Conservation (phyloP, 2,797 vertebrate species). For the Peromyscus aztecus region DNA sequence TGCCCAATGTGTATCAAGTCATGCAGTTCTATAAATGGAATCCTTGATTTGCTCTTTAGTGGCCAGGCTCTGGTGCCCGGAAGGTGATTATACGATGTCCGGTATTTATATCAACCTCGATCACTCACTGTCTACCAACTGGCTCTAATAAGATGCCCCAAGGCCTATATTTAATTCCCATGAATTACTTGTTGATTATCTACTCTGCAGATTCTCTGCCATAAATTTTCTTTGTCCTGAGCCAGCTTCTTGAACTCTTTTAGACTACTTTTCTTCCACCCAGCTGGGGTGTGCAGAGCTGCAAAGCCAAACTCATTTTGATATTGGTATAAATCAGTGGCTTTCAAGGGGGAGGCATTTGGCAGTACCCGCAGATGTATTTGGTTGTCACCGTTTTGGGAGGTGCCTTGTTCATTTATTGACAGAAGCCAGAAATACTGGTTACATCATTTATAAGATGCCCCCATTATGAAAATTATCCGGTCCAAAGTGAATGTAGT, state of each 20-base stretch:
- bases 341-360: constrained; percentile 45
- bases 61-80: constrained; percentile 62
- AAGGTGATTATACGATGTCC: constrained; percentile 71
- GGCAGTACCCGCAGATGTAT: background rate
- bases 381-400: background rate
- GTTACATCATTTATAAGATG: background rate
- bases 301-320: constrained; percentile 53
- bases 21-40: constrained; percentile 75
- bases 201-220: constrained; percentile 52
- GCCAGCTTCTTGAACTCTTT: background rate
- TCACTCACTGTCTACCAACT: constrained; percentile 68
- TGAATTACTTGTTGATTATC: constrained; percentile 72
- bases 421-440: background rate
- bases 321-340: constrained; percentile 10
- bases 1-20: constrained; percentile 68
- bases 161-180: constrained; percentile 64
- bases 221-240: constrained; percentile 54
- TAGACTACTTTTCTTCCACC: background rate
- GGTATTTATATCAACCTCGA: constrained; percentile 70
- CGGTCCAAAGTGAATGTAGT: background rate
- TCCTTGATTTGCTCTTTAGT: constrained; percentile 78
- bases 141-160: constrained; percentile 64
- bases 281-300: background rate
- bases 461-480: background rate
- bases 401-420: background rate